Evolutionary conservation across 2,113 vertebrate species (phyloP).

Genomic region (Hippocampus guttulatus): DNA sequence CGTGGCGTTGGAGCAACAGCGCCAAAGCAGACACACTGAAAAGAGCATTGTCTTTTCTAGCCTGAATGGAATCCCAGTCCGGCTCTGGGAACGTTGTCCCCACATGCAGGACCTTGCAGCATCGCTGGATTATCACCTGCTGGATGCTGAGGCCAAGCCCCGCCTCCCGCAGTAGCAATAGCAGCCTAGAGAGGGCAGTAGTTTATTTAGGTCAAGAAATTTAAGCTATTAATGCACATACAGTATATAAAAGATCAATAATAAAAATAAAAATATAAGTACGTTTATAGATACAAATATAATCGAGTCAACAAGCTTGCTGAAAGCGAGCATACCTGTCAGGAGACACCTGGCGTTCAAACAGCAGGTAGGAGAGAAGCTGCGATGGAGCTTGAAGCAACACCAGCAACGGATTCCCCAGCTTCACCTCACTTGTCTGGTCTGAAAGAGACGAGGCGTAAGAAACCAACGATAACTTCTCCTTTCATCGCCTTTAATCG

Average conservation of each 20-base stretch:
- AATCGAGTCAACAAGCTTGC: background rate
- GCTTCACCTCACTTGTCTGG: slow-evolving; percentile 72
- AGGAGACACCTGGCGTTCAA: slow-evolving; percentile 88
- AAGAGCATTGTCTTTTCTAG: slow-evolving; percentile 12
- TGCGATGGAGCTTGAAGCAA: slow-evolving; percentile 86
- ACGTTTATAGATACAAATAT: background rate
- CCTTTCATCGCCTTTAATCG: background rate
- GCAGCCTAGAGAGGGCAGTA: slow-evolving; percentile 66
- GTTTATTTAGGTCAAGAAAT: background rate
- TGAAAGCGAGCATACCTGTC: slow-evolving; percentile 77
- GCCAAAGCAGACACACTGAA: slow-evolving; percentile 68
- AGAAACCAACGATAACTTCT: background rate
- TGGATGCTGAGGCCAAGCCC: slow-evolving; percentile 81
- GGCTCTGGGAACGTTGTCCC: slow-evolving; percentile 59
- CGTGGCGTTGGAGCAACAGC: slow-evolving; percentile 68
- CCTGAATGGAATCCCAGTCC: slow-evolving; percentile 1
- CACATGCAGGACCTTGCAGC: slow-evolving; percentile 81
- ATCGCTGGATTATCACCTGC: slow-evolving; percentile 84
- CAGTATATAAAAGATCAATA: too few species aligned
- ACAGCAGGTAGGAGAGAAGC: slow-evolving; percentile 86
- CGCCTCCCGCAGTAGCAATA: slow-evolving; percentile 79
- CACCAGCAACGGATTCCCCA: slow-evolving; percentile 91
- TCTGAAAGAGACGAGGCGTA: slow-evolving; percentile 61
- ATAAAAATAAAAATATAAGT: background rate
- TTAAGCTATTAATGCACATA: background rate